Evolutionary conservation across 2,113 vertebrate genomes (phyloP).

Genomic region (Salvelinus sp.): DNA sequence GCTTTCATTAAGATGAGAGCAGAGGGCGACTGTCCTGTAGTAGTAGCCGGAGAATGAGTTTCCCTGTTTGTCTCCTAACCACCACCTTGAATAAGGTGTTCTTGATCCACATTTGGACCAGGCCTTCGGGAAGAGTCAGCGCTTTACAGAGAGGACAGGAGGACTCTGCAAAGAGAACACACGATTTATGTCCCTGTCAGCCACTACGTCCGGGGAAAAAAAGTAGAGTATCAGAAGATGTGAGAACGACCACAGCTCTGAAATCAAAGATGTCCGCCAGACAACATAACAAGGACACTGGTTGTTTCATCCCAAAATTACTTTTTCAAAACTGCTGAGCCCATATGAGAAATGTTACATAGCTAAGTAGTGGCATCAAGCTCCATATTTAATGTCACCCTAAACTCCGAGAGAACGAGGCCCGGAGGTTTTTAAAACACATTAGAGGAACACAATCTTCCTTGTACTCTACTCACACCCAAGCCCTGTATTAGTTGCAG

Average conservation of each 20-base stretch:
- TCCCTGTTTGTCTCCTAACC: constrained; percentile 47
- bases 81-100: constrained; percentile 43
- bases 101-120: constrained; percentile 34
- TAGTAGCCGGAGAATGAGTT: constrained; percentile 33
- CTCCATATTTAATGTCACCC: constrained; percentile 67
- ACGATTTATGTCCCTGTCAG: constrained; percentile 36
- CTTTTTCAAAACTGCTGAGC: constrained; percentile 68
- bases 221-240: constrained; percentile 17
- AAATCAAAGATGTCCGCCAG: constrained; percentile 41
- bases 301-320: constrained; percentile 63
- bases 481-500: constrained; percentile 81
- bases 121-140: constrained; percentile 18
- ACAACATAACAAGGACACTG: constrained; percentile 45
- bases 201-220: constrained; percentile 19
- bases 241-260: constrained; percentile 10
- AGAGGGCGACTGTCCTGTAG: constrained; percentile 35
- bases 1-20: constrained; percentile 44
- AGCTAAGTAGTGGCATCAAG: constrained; percentile 54
- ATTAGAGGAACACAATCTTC: constrained; percentile 76
- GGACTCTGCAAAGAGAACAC: constrained; percentile 6
- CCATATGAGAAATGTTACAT: constrained; percentile 73
- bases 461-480: constrained; percentile 74
- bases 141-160: background rate
- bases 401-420: constrained; percentile 71
- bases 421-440: constrained; percentile 67